Evolutionary conservation across 2,797 vertebrate species (phyloP).

Genomic region (Tadarida brasiliensis): DNA sequence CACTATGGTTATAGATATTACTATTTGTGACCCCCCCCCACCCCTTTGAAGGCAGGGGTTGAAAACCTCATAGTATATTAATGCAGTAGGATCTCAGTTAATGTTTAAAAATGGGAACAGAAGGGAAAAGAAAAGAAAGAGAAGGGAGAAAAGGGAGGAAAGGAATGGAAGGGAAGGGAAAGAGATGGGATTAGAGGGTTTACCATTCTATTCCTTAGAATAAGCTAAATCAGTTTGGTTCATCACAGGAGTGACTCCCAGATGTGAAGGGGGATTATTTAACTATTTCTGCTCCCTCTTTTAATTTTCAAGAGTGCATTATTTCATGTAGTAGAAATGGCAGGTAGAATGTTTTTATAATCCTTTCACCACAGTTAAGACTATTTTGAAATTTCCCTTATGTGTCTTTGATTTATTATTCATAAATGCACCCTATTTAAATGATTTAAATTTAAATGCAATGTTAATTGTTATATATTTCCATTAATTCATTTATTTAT

Average conservation of each 20-base stretch:
- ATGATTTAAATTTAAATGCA: slow-evolving; percentile 59
- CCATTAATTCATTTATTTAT: slow-evolving; percentile 55
- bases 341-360: slow-evolving; percentile 18
- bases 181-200: background rate
- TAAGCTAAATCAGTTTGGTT: slow-evolving; percentile 42
- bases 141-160: background rate
- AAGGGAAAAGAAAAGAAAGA: background rate
- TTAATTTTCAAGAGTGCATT: slow-evolving; percentile 53
- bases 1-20: background rate
- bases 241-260: background rate
- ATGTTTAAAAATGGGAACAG: slow-evolving; percentile 24
- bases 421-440: slow-evolving; percentile 45
- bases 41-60: background rate
- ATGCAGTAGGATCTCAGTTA: background rate
- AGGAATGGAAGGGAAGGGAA: background rate
- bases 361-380: slow-evolving; percentile 40
- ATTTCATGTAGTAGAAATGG: slow-evolving; percentile 47
- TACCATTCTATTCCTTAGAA: background rate
- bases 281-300: slow-evolving; percentile 13
- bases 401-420: slow-evolving; percentile 55
- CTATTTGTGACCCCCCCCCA: background rate
- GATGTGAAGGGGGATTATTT: background rate
- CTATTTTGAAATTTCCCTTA: slow-evolving; percentile 54
- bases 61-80: slow-evolving; percentile 26
- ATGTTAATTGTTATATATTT: slow-evolving; percentile 47